A percentile compares a stretch with the other conserved stretches of the same genome.
phyloP scores from a whole-genome alignment of 2,797 vertebrate species.

The Apogon talboti region DNA sequence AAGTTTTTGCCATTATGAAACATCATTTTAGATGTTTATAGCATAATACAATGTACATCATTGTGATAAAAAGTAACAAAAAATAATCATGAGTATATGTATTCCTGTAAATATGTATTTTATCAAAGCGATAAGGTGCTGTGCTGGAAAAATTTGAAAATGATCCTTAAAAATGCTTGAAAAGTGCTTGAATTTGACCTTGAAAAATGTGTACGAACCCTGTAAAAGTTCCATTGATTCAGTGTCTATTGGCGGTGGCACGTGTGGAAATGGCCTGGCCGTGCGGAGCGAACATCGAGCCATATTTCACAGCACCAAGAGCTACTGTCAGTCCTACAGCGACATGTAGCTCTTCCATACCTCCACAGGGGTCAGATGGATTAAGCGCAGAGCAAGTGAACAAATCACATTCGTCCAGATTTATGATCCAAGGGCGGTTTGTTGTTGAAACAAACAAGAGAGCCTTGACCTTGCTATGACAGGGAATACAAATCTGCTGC shows the following conservation, averaged over 20 bases:
- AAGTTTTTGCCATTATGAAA: no score
- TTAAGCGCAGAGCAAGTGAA: slow-evolving; percentile 40
- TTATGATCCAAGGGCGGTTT: slow-evolving; percentile 30
- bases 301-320: slow-evolving; percentile 24
- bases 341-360: slow-evolving; percentile 27
- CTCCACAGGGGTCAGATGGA: slow-evolving; percentile 42
- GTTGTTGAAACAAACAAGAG: slow-evolving; percentile 51
- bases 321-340: slow-evolving; percentile 44
- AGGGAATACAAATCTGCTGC: neutral
- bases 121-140: no score
- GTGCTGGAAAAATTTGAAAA: no score
- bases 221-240: slow-evolving; percentile 3
- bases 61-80: no score
- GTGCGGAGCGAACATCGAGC: slow-evolving; percentile 16
- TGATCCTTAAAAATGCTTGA: no score
- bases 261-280: slow-evolving; percentile 49
- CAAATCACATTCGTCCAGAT: slow-evolving; percentile 45
- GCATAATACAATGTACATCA: no score
- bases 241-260: slow-evolving; percentile 27
- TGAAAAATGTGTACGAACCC: no score
- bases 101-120: no score
- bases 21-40: no score
- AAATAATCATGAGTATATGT: no score
- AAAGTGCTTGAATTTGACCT: no score
- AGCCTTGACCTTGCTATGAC: slow-evolving; percentile 50